These are phyloP conservation scores for Lipophrys pholis DNA, from an alignment of 2,113 vertebrate genomes.

Conservation along the genomic window DNA sequence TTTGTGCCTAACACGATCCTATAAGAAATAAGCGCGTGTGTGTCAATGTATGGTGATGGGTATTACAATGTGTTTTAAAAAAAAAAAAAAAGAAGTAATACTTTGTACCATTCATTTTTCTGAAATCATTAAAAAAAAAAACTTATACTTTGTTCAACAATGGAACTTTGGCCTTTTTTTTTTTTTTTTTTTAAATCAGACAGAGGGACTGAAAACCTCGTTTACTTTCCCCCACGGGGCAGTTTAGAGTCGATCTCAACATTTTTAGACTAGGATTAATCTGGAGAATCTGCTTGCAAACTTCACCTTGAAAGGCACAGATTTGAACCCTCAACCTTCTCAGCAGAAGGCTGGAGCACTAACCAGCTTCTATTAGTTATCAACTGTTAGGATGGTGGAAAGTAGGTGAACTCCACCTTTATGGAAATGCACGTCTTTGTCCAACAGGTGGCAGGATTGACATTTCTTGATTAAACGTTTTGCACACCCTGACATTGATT, in stretches of 20 bases:
- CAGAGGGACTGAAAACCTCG: no score
- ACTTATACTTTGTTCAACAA: conserved; percentile 25
- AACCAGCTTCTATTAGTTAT: no score
- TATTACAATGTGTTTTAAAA: conserved; percentile 52
- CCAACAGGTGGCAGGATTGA: conserved; percentile 53
- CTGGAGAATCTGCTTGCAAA: no score
- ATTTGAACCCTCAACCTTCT: no score
- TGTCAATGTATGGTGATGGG: conserved; percentile 51
- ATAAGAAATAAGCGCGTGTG: conserved; percentile 60
- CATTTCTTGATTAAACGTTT: background rate
- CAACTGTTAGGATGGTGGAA: no score
- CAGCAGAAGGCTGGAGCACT: no score
- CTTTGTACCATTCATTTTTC: conserved; percentile 67
- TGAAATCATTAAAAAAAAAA: no score
- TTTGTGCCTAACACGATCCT: conserved; percentile 79
- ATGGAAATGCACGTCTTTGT: conserved; percentile 25
- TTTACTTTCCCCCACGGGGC: no score
- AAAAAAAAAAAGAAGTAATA: conserved; percentile 46
- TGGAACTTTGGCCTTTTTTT: conserved; percentile 28
- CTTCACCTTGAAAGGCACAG: no score
- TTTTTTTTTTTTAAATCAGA: background rate
- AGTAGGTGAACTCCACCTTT: background rate
- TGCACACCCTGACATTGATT: background rate
- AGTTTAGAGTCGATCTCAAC: no score
- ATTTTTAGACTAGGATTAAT: no score